These are phyloP conservation scores for Bombus superbus DNA, from an alignment of 1,140 invertebrate genomes.

Conservation along the genomic window DNA sequence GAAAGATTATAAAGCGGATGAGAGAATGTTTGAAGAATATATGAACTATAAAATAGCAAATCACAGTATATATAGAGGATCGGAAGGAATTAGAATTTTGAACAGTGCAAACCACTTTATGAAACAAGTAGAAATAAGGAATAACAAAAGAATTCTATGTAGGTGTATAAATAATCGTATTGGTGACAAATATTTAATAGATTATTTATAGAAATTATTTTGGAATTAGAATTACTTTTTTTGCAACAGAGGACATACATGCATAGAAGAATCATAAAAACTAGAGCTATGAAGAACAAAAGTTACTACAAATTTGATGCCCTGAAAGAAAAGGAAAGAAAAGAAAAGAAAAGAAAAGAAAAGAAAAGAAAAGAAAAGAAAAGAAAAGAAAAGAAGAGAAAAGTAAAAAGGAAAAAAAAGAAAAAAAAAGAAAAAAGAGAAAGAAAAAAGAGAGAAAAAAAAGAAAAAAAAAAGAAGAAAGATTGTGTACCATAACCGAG, in stretches of 20 bases:
- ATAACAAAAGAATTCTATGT: conserved; percentile 21
- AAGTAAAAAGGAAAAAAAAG: no score
- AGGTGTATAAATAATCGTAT: conserved; percentile 45
- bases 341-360: no score
- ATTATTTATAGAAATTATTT: conserved; percentile 12
- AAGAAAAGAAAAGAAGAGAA: no score
- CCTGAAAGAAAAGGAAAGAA: conserved; percentile 53
- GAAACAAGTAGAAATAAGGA: conserved; percentile 7
- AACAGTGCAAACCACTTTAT: conserved; percentile 28
- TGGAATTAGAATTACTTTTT: conserved; percentile 22
- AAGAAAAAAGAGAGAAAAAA: no score
- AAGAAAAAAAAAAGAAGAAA: no score
- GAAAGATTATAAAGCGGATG: conserved; percentile 18
- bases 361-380: no score
- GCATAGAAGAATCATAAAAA: conserved; percentile 57
- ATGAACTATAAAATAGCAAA: conserved; percentile 11
- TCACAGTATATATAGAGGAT: conserved; percentile 9
- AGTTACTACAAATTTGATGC: conserved; percentile 48
- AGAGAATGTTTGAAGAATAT: conserved; percentile 44
- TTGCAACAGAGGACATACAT: conserved; percentile 49
- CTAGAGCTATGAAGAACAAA: conserved; percentile 52
- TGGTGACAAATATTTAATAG: conserved; percentile 4
- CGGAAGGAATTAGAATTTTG: conserved; percentile 10
- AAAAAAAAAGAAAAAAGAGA: no score
- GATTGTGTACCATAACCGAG: conserved; percentile 76